These are phyloP conservation scores for Hyperoplus lanceolatus DNA, from an alignment of 2,797 vertebrate genomes.

Conservation along the genomic window DNA sequence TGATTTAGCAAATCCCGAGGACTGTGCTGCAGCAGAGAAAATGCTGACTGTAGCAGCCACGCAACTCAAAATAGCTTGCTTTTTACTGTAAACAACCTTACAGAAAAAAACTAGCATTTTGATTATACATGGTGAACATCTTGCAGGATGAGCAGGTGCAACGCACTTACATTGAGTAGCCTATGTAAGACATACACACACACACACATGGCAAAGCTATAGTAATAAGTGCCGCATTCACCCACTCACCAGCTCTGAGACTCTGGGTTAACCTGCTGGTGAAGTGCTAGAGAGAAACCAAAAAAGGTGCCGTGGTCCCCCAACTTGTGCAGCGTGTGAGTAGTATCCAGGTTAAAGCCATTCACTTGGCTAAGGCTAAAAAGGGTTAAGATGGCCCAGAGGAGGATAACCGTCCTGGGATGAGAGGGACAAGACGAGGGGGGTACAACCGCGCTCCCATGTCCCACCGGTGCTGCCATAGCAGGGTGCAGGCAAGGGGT, in stretches of 20 bases:
- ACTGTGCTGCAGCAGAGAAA: slow-evolving; percentile 35
- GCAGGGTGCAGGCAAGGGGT: slow-evolving; percentile 33
- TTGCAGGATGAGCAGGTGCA: slow-evolving; percentile 21
- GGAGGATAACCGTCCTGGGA: slow-evolving; percentile 54
- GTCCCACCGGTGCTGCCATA: slow-evolving; percentile 75
- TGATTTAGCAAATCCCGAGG: slow-evolving; percentile 57
- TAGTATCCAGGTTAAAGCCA: slow-evolving; percentile 93
- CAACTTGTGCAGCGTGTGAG: slow-evolving; percentile 89
- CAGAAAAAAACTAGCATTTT: neutral
- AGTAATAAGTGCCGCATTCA: slow-evolving; percentile 43
- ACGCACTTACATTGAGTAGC: neutral
- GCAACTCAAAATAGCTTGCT: neutral
- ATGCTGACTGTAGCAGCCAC: slow-evolving; percentile 19
- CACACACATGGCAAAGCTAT: slow-evolving; percentile 38
- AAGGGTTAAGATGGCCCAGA: slow-evolving; percentile 74
- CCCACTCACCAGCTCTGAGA: slow-evolving; percentile 93
- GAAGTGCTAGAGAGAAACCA: slow-evolving; percentile 93
- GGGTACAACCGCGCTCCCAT: slow-evolving; percentile 40
- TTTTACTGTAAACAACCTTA: neutral
- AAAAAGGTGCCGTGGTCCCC: slow-evolving; percentile 91
- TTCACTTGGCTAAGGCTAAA: slow-evolving; percentile 41
- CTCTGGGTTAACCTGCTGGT: slow-evolving; percentile 90
- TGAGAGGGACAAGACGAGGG: slow-evolving; percentile 51
- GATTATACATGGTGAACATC: neutral
- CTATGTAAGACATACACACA: neutral